These are phyloP conservation scores for Uloborus diversus DNA, from an alignment of 1,140 invertebrate species.

Conservation along the genomic window DNA sequence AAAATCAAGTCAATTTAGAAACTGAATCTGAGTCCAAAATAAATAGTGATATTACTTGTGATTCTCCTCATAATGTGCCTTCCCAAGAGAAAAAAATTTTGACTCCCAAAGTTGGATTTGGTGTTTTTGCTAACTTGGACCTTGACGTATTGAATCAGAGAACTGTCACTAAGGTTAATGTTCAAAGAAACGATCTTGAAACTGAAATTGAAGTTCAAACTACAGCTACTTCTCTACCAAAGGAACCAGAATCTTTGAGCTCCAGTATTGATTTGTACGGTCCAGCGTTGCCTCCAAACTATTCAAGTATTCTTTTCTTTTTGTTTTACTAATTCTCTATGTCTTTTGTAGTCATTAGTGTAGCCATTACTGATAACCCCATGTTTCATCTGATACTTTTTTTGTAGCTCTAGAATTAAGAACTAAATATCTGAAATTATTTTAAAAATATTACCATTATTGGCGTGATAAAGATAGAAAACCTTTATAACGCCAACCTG, in stretches of 20 bases:
- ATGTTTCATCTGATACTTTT: no score
- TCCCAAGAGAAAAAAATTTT: constrained; percentile 61
- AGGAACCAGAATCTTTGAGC: not conserved
- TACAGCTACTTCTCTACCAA: not conserved
- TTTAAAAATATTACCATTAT: no score
- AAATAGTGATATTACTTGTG: constrained; percentile 63
- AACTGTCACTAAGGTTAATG: constrained; percentile 28
- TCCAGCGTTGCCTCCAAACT: constrained; percentile 54
- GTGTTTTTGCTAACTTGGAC: constrained; percentile 77
- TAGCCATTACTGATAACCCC: not conserved
- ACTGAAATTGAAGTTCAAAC: not conserved
- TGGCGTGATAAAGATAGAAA: no score
- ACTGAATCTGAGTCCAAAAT: constrained; percentile 61
- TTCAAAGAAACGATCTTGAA: not conserved
- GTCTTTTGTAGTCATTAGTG: not conserved
- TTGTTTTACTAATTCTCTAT: not conserved
- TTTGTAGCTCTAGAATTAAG: no score
- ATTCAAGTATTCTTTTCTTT: constrained; percentile 11
- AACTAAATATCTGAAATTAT: no score
- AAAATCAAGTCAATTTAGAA: constrained; percentile 56
- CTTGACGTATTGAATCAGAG: constrained; percentile 71
- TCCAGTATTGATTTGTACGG: constrained; percentile 57
- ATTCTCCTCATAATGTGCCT: constrained; percentile 58
- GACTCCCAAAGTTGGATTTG: constrained; percentile 60
- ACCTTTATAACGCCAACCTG: no score